These are phyloP conservation scores for Daboia siamensis DNA, from an alignment of 2,113 vertebrate genomes.

Conservation along the genomic window DNA sequence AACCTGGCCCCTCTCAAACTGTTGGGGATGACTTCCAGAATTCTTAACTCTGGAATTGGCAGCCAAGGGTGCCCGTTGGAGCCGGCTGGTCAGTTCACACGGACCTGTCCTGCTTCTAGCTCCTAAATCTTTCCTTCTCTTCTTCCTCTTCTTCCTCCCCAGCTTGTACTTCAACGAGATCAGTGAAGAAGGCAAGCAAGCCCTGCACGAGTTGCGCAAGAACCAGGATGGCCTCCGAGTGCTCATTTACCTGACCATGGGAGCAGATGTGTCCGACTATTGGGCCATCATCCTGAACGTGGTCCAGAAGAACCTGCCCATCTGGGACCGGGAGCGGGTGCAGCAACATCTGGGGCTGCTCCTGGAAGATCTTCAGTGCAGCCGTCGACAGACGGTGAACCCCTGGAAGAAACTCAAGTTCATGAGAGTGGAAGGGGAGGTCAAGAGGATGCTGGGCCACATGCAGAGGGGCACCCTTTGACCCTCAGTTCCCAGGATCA, in stretches of 20 bases:
- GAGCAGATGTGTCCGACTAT: slow-evolving; percentile 80
- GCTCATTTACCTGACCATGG: slow-evolving; percentile 86
- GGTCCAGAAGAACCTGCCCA: slow-evolving; percentile 79
- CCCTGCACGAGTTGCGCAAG: slow-evolving; percentile 66
- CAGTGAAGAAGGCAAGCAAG: slow-evolving; percentile 83
- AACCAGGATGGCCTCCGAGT: slow-evolving; percentile 72
- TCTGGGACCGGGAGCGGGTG: slow-evolving; percentile 81
- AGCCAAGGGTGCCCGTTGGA: neutral
- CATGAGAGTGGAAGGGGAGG: slow-evolving; percentile 79
- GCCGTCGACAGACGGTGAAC: slow-evolving; percentile 78
- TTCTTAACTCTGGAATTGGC: neutral
- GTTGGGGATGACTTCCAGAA: neutral
- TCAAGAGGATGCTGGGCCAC: slow-evolving; percentile 73
- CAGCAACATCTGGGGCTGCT: slow-evolving; percentile 82
- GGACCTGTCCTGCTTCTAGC: neutral
- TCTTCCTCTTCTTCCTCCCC: slow-evolving; percentile 1
- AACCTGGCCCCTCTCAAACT: neutral
- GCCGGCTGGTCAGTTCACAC: neutral
- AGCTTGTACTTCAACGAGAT: slow-evolving; percentile 94
- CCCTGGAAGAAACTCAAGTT: slow-evolving; percentile 88
- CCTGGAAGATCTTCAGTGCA: slow-evolving; percentile 87
- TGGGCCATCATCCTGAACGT: slow-evolving; percentile 87
- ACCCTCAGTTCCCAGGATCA: neutral
- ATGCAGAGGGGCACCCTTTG: slow-evolving; percentile 47
- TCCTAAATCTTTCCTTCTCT: neutral